Evolutionary conservation across 2,113 vertebrate genomes (phyloP).

Genomic region (Heterotis niloticus): DNA sequence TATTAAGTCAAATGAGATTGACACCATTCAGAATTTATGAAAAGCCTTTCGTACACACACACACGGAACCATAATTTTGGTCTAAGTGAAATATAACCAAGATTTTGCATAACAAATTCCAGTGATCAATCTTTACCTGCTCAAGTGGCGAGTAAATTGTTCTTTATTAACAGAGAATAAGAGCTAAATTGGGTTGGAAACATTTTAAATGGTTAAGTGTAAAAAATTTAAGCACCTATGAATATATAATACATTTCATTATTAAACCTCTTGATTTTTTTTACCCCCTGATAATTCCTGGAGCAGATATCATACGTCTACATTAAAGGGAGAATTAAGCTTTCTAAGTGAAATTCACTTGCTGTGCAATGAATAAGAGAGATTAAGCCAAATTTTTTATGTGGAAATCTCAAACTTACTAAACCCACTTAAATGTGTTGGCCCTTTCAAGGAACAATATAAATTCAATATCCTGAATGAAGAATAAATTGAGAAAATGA

Average conservation of each 20-base stretch:
- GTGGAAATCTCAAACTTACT: not conserved
- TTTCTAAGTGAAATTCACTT: conserved; percentile 19
- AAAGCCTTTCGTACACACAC: too few species aligned
- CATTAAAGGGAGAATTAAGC: conserved; percentile 20
- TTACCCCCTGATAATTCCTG: not conserved
- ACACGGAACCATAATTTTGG: too few species aligned
- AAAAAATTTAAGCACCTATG: conserved; percentile 26
- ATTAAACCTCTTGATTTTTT: conserved; percentile 15
- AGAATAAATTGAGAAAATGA: not conserved
- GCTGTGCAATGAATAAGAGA: conserved; percentile 24
- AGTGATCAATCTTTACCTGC: not conserved
- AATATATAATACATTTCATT: conserved; percentile 18
- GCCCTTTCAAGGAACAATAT: not conserved
- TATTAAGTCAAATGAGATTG: not conserved
- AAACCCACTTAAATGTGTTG: conserved; percentile 8
- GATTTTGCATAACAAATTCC: not conserved
- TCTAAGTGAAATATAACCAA: too few species aligned
- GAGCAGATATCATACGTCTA: conserved; percentile 20
- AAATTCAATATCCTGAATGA: conserved; percentile 4
- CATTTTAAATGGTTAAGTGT: conserved; percentile 16
- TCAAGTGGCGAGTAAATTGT: not conserved
- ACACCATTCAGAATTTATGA: too few species aligned
- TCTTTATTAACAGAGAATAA: conserved; percentile 19
- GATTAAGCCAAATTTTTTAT: conserved; percentile 1
- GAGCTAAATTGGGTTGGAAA: not conserved